Evolutionary conservation across 1,140 invertebrate genomes (phyloP), one percentile per base, ranked within the genome.

Genomic region (Bombus confusus): DNA sequence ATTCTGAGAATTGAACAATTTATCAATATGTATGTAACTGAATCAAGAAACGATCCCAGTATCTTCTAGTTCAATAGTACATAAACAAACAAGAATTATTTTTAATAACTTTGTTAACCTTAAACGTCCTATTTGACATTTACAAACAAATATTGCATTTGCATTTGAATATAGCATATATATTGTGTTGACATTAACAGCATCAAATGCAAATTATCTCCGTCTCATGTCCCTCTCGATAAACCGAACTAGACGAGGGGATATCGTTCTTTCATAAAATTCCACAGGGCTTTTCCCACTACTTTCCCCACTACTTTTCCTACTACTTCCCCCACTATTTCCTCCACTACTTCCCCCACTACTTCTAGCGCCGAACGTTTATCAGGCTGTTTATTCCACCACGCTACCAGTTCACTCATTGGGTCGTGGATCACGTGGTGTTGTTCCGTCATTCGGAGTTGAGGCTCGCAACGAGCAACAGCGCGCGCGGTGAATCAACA

Each of bases 341-440:
- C 3, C 62, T 28, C 81, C 10, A 25, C 34, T 4, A 31, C 1
- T 77, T 77, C 43, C 43, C 43, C 81, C 31, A 25, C 41, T 13
- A 31, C 18, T 5, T 12, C 2, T 1, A 34, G 1, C 5, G 10
- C 6, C 59, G 6, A 28, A n/a, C 39, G 12, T 41, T 62, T 43
- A 62, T 37, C n/a, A 28, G 52, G 22, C 52, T 8, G 13, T n/a
- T 25, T 28, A 1, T 12, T 28, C 25, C 28, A 52, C 37, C 34
- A 43, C 59, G 22, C 15, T 9, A 12, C 13, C 37, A 28, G 22
- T 25, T 39, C 12, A 6, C 62, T 77, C 12, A 43, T 74, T 74
- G 80, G 80, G 5, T 43, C 71, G 34, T 3, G 4, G 28, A 37
- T 83, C 82, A 84, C 82, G 76, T 84, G 82, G 52, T 47, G 6